A percentile compares a stretch with the other conserved stretches of the same genome.
Conservation (phyloP, 2,797 vertebrate genomes). For the Calcarius lapponicus region DNA sequence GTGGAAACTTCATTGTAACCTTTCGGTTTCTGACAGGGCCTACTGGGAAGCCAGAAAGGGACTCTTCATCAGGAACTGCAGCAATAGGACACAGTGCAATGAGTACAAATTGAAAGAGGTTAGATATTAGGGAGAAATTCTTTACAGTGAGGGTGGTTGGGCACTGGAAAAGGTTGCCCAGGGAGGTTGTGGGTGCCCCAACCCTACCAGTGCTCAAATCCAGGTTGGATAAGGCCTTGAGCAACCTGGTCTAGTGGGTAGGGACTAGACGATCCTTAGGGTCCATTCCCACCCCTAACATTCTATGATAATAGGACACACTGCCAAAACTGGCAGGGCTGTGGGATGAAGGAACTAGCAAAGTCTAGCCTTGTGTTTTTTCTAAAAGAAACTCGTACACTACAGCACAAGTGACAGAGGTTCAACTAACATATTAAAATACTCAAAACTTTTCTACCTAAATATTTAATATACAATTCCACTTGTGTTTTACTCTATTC, state of each 20-base stretch:
- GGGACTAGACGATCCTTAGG: not conserved
- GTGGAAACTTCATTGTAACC: not conserved
- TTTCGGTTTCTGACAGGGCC: accelerated
- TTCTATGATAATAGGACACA: not conserved
- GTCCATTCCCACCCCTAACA: not conserved
- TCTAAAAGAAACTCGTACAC: not conserved
- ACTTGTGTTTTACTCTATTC: not conserved
- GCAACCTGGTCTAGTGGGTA: not conserved
- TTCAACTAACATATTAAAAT: not conserved
- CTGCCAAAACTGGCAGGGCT: not conserved
- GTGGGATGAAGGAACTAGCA: not conserved
- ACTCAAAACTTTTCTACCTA: not conserved
- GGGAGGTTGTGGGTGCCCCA: not conserved
- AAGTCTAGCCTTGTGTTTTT: not conserved
- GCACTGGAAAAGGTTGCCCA: not conserved
- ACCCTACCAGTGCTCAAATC: not conserved
- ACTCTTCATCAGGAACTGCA: not conserved
- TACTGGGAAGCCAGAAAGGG: not conserved
- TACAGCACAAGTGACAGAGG: not conserved
- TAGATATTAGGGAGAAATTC: not conserved
- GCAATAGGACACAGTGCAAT: not conserved
- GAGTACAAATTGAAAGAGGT: not conserved
- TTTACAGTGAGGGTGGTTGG: not conserved
- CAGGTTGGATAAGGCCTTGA: not conserved
- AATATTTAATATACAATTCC: not conserved